A percentile compares a stretch with the other conserved stretches of the same genome.
These are phyloP conservation scores for Nasonia longicornis DNA, from an alignment of 1,140 invertebrate species.

Conservation along the genomic window DNA sequence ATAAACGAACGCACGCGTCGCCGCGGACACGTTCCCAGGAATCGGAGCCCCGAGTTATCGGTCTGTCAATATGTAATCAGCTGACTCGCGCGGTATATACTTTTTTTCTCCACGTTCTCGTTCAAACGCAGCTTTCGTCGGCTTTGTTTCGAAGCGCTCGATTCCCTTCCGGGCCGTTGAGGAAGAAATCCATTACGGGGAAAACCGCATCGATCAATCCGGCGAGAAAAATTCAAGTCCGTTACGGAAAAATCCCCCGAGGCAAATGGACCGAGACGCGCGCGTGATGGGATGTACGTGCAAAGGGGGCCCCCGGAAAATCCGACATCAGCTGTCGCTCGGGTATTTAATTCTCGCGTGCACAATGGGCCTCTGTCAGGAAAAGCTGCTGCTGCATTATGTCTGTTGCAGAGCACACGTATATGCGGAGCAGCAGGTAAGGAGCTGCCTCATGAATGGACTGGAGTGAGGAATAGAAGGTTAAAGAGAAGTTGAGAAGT, in stretches of 20 bases:
- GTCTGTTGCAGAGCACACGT: background rate
- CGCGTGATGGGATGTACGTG: background rate
- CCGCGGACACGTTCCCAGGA: background rate
- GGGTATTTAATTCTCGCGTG: background rate
- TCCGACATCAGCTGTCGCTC: slow-evolving; percentile 2
- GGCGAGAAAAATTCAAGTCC: too few relatives aligned
- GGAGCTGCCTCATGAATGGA: background rate
- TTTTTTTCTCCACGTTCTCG: background rate
- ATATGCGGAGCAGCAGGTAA: background rate
- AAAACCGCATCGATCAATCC: too few relatives aligned
- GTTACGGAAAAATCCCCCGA: too few relatives aligned
- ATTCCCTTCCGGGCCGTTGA: too few relatives aligned
- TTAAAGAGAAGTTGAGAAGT: slow-evolving; percentile 36
- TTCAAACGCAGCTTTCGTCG: too few relatives aligned
- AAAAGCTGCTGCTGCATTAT: too few relatives aligned
- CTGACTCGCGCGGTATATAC: slow-evolving; percentile 51
- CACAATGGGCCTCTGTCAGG: background rate
- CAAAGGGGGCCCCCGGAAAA: background rate
- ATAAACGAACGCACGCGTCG: too few relatives aligned
- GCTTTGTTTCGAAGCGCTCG: too few relatives aligned
- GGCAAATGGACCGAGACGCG: background rate
- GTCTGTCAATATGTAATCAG: slow-evolving; percentile 66
- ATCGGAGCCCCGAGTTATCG: slow-evolving; percentile 54
- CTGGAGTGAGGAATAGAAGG: slow-evolving; percentile 15
- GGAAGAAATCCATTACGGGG: too few relatives aligned